Conservation (phyloP, 2,888 invertebrate genomes). For the Luperina testacea region DNA sequence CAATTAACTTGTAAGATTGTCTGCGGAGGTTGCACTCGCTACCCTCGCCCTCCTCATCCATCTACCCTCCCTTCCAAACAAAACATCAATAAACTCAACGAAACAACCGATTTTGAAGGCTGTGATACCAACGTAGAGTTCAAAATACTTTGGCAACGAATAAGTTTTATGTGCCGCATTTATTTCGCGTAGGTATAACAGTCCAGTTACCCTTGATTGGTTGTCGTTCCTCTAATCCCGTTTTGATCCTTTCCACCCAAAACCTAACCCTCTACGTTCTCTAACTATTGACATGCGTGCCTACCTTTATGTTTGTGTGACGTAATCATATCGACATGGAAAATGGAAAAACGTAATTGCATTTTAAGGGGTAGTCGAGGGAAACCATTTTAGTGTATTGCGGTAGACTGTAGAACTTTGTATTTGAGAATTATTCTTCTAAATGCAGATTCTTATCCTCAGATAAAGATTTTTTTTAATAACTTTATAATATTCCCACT, state of each 20-base stretch:
- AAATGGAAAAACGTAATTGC: constrained; percentile 62
- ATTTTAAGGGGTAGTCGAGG: constrained; percentile 40
- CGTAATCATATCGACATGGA: constrained; percentile 69
- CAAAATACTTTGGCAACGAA: constrained; percentile 66
- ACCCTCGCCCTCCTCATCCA: constrained; percentile 86
- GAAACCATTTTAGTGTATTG: neutral
- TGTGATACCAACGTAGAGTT: constrained; percentile 62
- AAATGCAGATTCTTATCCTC: neutral
- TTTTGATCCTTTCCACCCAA: constrained; percentile 92
- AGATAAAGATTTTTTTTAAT: neutral
- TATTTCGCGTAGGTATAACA: constrained; percentile 90
- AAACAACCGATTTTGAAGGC: constrained; percentile 70
- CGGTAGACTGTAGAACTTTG: neutral
- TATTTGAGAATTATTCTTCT: neutral
- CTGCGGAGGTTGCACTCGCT: constrained; percentile 88
- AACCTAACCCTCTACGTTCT: constrained; percentile 89
- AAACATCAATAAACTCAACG: constrained; percentile 88
- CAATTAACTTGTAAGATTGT: constrained; percentile 91
- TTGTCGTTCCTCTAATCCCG: constrained; percentile 93
- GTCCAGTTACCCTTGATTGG: constrained; percentile 92
- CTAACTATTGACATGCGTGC: constrained; percentile 89
- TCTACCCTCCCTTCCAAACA: constrained; percentile 89
- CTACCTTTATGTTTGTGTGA: constrained; percentile 82
- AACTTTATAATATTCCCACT: no score
- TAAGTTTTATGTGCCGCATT: constrained; percentile 89